Evolutionary conservation across 2,888 invertebrate species (phyloP).

Genomic region (Heliconius charithonia): DNA sequence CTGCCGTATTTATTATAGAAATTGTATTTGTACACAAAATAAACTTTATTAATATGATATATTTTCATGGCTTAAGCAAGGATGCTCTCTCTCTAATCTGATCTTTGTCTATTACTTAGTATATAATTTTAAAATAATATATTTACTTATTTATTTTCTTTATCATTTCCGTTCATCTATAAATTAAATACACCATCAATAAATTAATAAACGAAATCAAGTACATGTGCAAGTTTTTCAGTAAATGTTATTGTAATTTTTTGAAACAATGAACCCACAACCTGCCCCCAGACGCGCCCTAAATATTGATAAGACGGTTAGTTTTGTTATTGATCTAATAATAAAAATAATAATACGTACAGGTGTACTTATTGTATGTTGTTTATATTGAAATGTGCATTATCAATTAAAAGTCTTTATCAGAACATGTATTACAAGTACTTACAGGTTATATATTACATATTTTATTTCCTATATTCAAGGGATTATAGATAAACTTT

Average conservation of each 20-base stretch:
- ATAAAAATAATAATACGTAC: too few relatives aligned
- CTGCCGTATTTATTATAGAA: background rate
- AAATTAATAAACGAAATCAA: too few relatives aligned
- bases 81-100: background rate
- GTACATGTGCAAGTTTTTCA: too few relatives aligned
- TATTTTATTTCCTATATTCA: background rate
- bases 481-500: background rate
- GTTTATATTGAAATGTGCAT: background rate
- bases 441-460: background rate
- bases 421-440: conserved; percentile 1
- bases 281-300: background rate
- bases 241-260: too few relatives aligned
- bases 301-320: background rate
- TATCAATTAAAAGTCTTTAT: background rate
- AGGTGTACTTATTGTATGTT: background rate
- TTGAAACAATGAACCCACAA: background rate
- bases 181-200: background rate
- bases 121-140: background rate
- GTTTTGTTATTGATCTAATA: background rate
- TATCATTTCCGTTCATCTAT: background rate
- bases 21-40: background rate
- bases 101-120: background rate
- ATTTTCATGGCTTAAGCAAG: background rate
- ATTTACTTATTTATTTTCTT: background rate
- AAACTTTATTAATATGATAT: background rate